phyloP scores from a whole-genome alignment of 2,113 vertebrate species.

The Petrocephalus microphthalmus region DNA sequence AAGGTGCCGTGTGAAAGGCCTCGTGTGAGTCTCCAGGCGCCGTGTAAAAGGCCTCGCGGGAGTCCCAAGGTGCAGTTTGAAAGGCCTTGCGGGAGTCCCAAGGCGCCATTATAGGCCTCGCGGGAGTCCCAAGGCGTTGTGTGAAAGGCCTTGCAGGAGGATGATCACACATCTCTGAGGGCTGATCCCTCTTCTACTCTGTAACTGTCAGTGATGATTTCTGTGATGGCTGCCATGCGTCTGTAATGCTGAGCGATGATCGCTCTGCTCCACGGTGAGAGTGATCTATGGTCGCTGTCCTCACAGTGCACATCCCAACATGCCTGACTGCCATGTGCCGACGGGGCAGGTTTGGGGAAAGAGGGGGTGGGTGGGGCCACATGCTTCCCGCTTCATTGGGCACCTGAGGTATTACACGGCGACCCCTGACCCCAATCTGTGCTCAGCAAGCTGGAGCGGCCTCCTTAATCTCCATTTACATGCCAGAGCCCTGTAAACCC shows the following conservation, averaged over 20 bases:
- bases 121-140: background rate
- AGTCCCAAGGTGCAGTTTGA: background rate
- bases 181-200: background rate
- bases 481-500: constrained; percentile 44
- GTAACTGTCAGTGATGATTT: background rate
- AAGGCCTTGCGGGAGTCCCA: background rate
- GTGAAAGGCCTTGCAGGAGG: background rate
- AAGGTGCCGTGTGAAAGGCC: background rate
- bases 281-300: background rate
- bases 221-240: background rate
- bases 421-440: constrained; percentile 36
- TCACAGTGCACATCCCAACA: constrained; percentile 13
- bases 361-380: constrained; percentile 25
- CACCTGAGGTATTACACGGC: constrained; percentile 1
- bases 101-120: background rate
- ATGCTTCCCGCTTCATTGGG: constrained; percentile 30
- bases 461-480: constrained; percentile 49
- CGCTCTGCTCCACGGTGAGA: background rate
- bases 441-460: constrained; percentile 27
- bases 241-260: background rate
- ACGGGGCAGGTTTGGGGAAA: constrained; percentile 23
- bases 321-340: constrained; percentile 33
- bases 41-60: background rate
- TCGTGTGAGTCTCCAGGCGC: background rate
- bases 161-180: background rate